Conservation (phyloP, 2,888 invertebrate genomes). For the Eueremaeus valkanovi region DNA sequence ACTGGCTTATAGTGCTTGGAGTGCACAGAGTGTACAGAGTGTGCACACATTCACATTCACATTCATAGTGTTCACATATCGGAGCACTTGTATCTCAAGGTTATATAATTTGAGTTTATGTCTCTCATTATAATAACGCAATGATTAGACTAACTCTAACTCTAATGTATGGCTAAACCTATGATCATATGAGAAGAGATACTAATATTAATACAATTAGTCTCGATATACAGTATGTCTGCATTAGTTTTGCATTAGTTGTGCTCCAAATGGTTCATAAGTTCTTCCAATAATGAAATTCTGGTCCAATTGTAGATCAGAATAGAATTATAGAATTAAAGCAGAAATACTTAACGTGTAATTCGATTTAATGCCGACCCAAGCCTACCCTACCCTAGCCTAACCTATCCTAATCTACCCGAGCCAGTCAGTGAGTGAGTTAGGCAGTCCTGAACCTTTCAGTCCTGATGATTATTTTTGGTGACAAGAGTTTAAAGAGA, state of each 20-base stretch:
- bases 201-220: not conserved
- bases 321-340: too few relatives aligned
- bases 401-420: too few relatives aligned
- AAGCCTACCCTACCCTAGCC: too few relatives aligned
- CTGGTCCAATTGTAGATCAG: too few relatives aligned
- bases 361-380: not conserved
- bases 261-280: not conserved
- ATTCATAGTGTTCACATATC: too few relatives aligned
- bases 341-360: too few relatives aligned
- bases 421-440: not conserved
- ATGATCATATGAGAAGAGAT: not conserved
- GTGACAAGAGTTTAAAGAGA: slow-evolving; percentile 16
- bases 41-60: too few relatives aligned
- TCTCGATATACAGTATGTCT: not conserved
- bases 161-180: not conserved
- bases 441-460: not conserved
- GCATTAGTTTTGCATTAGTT: not conserved
- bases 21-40: not conserved
- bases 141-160: slow-evolving; percentile 2
- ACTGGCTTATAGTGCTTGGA: not conserved
- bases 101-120: not conserved
- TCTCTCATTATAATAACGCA: not conserved
- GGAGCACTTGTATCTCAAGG: slow-evolving; percentile 13
- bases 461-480: not conserved
- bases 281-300: too few relatives aligned